Conservation (phyloP, 2,888 invertebrate species). For the Lithophane semibrunnea region DNA sequence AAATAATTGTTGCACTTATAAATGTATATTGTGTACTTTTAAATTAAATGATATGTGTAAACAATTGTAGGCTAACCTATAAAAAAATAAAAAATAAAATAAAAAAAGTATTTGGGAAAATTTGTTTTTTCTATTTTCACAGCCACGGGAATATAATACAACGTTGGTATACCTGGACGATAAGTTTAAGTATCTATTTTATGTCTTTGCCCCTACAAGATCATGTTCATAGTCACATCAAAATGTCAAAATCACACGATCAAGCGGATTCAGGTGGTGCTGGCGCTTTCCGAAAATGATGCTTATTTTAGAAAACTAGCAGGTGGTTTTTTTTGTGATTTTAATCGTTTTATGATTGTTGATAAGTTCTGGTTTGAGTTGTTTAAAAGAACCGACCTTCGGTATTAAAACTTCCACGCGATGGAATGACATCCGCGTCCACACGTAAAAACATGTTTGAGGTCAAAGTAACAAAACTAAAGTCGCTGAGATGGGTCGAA, state of each 20-base stretch:
- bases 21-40: no score
- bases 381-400: background rate
- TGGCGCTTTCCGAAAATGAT: background rate
- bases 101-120: no score
- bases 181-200: no score
- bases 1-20: no score
- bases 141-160: no score
- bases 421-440: background rate
- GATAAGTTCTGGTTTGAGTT: background rate
- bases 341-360: background rate
- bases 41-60: no score
- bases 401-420: constrained; percentile 8
- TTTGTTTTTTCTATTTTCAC: no score
- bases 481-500: constrained; percentile 2
- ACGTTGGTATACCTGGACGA: no score
- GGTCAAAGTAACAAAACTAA: constrained; percentile 34
- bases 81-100: no score
- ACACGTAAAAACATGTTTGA: constrained; percentile 4
- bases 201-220: constrained; percentile 16
- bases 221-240: constrained; percentile 24
- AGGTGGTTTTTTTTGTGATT: background rate
- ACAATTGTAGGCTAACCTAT: no score
- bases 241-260: constrained; percentile 18
- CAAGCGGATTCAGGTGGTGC: background rate
- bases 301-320: background rate